Conservation (phyloP, 2,888 invertebrate species). For the Choreutis nemorana region DNA sequence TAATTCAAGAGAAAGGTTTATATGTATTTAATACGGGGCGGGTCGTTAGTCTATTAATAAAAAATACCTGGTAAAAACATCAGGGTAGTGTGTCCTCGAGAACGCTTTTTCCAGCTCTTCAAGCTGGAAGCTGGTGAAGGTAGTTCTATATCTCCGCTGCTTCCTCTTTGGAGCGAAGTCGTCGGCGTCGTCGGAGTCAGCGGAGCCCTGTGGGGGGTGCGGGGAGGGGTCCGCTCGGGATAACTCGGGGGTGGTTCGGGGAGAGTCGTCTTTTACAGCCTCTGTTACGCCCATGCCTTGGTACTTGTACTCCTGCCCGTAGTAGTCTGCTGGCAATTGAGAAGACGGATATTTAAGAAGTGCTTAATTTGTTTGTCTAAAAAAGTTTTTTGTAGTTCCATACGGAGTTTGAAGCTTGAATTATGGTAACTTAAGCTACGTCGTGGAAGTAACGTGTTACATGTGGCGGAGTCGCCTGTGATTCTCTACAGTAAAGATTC, state of each 20-base stretch:
- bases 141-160: conserved; percentile 91
- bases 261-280: conserved; percentile 44
- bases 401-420: too few species aligned
- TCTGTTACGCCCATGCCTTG: conserved; percentile 49
- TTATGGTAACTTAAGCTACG: too few species aligned
- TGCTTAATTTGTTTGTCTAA: too few species aligned
- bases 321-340: conserved; percentile 59
- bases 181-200: conserved; percentile 73
- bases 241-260: conserved; percentile 50
- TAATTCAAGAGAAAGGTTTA: too few species aligned
- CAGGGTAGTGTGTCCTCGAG: conserved; percentile 96
- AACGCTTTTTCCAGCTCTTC: conserved; percentile 98
- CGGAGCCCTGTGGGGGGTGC: conserved; percentile 61
- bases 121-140: conserved; percentile 92
- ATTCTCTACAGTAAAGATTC: too few species aligned
- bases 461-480: too few species aligned
- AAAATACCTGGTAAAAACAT: conserved; percentile 92
- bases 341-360: too few species aligned
- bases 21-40: too few species aligned
- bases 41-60: too few species aligned
- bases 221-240: conserved; percentile 47
- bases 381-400: too few species aligned
- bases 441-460: too few species aligned
- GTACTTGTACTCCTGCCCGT: conserved; percentile 43
- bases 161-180: conserved; percentile 89